These are phyloP conservation scores for Cygnus olor DNA, from an alignment of 2,797 vertebrate species.

Conservation along the genomic window DNA sequence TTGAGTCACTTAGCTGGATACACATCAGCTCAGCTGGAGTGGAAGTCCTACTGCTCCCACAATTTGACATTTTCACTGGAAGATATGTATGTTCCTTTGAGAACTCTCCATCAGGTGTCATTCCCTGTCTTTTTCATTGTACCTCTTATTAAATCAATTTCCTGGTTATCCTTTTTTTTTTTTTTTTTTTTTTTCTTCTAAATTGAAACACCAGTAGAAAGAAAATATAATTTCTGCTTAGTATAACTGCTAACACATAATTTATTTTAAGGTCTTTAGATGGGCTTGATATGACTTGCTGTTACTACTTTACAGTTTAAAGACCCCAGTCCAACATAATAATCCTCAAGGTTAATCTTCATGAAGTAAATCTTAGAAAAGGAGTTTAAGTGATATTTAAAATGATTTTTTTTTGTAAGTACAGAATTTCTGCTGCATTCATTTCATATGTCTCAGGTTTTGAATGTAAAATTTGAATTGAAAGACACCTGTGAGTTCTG, in stretches of 20 bases:
- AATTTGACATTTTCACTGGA: background rate
- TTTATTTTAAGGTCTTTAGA: constrained; percentile 19
- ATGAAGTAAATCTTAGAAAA: background rate
- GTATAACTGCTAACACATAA: background rate
- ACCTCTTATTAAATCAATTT: background rate
- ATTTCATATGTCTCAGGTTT: background rate
- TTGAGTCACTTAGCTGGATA: background rate
- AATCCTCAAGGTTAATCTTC: constrained; percentile 16
- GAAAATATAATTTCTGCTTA: constrained; percentile 6
- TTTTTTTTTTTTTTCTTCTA: background rate
- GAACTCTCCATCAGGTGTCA: background rate
- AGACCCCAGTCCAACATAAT: background rate
- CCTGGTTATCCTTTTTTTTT: background rate
- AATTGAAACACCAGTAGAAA: constrained; percentile 17
- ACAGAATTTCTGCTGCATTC: background rate
- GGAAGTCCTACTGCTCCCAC: background rate
- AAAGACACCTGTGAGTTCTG: background rate
- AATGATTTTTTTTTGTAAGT: background rate
- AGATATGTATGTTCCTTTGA: background rate
- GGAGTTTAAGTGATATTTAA: background rate
- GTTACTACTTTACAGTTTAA: background rate
- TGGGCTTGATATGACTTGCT: background rate
- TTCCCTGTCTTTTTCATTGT: background rate
- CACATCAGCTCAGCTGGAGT: background rate
- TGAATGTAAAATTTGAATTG: background rate